Evolutionary conservation across 1,140 invertebrate species (phyloP).

Genomic region (Lepidostoma basale): DNA sequence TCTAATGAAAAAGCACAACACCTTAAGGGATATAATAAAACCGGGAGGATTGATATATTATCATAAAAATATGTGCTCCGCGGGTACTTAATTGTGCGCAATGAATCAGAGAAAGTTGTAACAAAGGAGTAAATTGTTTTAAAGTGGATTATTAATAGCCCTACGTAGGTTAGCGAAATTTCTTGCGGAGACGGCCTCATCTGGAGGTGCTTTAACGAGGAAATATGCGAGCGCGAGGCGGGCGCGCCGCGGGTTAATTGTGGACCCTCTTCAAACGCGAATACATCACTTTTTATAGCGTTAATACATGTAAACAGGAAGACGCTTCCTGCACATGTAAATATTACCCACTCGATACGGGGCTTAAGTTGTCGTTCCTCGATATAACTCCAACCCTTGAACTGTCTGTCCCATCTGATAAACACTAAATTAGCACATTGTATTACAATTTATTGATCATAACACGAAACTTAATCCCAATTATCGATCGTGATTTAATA

Average conservation of each 20-base stretch:
- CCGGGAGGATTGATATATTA: constrained; percentile 26
- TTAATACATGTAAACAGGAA: no score
- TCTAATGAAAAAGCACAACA: constrained; percentile 12
- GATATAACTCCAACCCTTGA: no score
- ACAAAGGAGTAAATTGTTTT: constrained; percentile 29
- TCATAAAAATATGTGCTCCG: constrained; percentile 25
- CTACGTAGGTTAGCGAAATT: constrained; percentile 22
- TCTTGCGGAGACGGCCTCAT: constrained; percentile 23
- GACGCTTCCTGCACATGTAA: no score
- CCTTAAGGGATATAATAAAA: constrained; percentile 7
- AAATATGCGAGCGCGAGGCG: constrained; percentile 9
- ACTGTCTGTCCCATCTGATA: no score
- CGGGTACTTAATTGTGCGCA: constrained; percentile 21
- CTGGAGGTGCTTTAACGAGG: constrained; percentile 17
- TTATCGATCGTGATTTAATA: no score
- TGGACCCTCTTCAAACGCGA: background rate
- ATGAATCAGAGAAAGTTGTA: constrained; percentile 29
- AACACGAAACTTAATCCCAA: no score
- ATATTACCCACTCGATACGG: no score
- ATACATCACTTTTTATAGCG: no score
- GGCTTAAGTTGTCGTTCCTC: no score
- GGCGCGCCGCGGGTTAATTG: background rate
- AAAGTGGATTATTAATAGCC: constrained; percentile 29
- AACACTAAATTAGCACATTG: no score
- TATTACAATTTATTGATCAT: no score